Evolutionary conservation across 1,140 invertebrate species (phyloP), one percentile per base, ranked within the genome.

Genomic region (Melanaphis sacchari): DNA sequence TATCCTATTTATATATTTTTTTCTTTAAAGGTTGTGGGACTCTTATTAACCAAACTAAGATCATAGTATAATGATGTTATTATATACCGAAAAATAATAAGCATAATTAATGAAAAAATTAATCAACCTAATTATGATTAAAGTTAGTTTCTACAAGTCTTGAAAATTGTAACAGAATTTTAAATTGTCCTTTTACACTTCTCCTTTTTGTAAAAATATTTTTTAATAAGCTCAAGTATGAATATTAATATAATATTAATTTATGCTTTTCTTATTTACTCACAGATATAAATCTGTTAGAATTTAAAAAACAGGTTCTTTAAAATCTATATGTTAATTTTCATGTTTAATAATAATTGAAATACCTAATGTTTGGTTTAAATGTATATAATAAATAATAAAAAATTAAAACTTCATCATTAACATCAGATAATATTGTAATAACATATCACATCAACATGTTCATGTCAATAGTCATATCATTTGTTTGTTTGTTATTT

Each of bases 391-490:
- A 81, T 18, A 40, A 59, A 81, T 46, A 36, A 81, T 24, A 36
- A 36, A 91, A 46, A 91, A 36, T 31, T 9, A 8, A 82, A 24
- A 91, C 2, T 15, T 31, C 15, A 76, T 81, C 21, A 36, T 81
- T 41, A 52, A 49, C n/a, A 46, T n/a, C 31, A 82, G 66, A 36
- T 76, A 76, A n/a, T 76, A 81, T 81, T 31, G 82, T 49, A 46
- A 66, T 59, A 93, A 93, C 91, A 93, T 93, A 93, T 93, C 91
- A 93, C 36, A 85, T 84, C 40, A 93, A 93, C 36, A 9, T 49
- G 38, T 52, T 54, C n/a, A 26, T 54, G 76, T 93, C 66, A n/a
- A 82, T 43, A 31, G 31, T 92, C 91, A 93, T 93, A 93, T 93
- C 91, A 84, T 31, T 81, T 81, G 11, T 76, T 81, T 92, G 59